Evolutionary conservation across 1,140 invertebrate genomes (phyloP).

Genomic region (Teleogryllus occipitalis): DNA sequence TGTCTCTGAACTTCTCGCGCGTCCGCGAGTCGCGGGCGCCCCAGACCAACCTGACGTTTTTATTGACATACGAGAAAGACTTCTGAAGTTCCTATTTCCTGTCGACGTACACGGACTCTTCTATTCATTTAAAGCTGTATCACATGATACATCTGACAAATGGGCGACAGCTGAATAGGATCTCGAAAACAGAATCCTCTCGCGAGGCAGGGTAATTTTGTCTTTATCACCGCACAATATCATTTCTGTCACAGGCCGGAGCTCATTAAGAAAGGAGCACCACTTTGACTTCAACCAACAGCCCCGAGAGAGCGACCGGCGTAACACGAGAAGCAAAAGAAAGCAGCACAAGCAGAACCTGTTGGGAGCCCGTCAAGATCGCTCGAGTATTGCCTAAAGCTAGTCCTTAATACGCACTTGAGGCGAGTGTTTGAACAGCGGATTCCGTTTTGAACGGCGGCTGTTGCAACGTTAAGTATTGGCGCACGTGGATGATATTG

Average conservation of each 20-base stretch:
- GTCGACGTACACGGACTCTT: neutral
- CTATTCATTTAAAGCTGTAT: neutral
- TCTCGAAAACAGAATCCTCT: neutral
- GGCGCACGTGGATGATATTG: neutral
- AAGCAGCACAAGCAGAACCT: neutral
- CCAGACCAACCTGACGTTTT: neutral
- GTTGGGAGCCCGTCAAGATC: neutral
- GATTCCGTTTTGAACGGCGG: neutral
- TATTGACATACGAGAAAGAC: neutral
- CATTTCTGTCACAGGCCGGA: neutral
- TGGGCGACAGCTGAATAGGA: neutral
- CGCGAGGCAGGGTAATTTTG: neutral
- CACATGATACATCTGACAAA: neutral
- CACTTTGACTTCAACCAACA: neutral
- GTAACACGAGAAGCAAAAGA: neutral
- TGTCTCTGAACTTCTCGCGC: too few species aligned
- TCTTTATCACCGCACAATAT: conserved; percentile 1
- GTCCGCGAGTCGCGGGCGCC: too few species aligned
- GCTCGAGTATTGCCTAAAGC: neutral
- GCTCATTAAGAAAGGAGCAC: neutral
- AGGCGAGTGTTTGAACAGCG: neutral
- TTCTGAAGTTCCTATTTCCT: neutral
- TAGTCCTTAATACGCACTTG: neutral
- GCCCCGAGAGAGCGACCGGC: neutral
- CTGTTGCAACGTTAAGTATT: neutral